A percentile compares a stretch with the other conserved stretches of the same genome.
Conservation (phyloP, 2,888 invertebrate genomes). For the Sphaerophoria taeniata region DNA sequence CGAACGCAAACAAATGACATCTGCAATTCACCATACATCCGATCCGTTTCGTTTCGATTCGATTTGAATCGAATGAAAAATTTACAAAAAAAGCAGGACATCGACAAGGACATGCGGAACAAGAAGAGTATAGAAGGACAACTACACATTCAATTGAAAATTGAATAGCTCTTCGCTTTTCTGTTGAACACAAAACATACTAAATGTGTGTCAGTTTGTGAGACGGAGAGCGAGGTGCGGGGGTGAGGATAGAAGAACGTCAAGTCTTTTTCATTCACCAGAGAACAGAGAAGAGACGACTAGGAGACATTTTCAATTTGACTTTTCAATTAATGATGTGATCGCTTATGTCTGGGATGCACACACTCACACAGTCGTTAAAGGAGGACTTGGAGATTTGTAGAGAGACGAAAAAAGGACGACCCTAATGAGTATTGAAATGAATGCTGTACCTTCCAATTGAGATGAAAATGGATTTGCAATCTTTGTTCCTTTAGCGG, state of each 20-base stretch:
- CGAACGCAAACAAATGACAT: conserved; percentile 73
- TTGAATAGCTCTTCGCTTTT: conserved; percentile 53
- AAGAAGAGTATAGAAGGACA: conserved; percentile 41
- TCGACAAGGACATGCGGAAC: conserved; percentile 35
- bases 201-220: conserved; percentile 41
- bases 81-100: conserved; percentile 49
- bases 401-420: conserved; percentile 3
- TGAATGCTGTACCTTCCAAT: no score
- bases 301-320: conserved; percentile 63
- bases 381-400: not conserved
- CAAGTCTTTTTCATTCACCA: conserved; percentile 1
- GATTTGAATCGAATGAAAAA: conserved; percentile 45
- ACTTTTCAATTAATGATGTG: conserved; percentile 72
- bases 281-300: not conserved
- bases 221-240: not conserved
- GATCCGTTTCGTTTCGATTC: conserved; percentile 30
- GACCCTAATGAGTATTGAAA: conserved; percentile 64
- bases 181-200: conserved; percentile 10
- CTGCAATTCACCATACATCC: conserved; percentile 74
- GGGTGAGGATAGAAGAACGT: not conserved
- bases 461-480: not conserved
- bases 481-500: conserved; percentile 3
- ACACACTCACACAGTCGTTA: conserved; percentile 63
- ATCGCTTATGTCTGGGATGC: conserved; percentile 52
- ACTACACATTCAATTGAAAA: conserved; percentile 59